A percentile compares a stretch with the other conserved stretches of the same genome.
These are phyloP conservation scores for Cyrtonyx montezumae DNA, from an alignment of 2,113 vertebrate species.

Conservation along the genomic window DNA sequence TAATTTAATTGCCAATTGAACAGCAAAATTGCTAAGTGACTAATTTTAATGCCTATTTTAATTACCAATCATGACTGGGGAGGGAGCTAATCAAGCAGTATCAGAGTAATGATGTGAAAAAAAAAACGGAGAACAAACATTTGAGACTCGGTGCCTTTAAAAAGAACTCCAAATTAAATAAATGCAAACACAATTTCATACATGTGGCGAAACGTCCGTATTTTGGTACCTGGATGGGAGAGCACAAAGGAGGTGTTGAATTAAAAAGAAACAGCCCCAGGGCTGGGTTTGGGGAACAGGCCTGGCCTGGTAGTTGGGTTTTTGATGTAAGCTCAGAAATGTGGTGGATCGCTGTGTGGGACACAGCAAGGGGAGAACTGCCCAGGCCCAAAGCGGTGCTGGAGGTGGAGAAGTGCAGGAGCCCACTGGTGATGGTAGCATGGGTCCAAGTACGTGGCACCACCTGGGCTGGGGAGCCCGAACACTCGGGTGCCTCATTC, in stretches of 20 bases:
- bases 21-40: slow-evolving; percentile 95
- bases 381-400: not conserved
- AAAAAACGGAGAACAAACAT: slow-evolving; percentile 82
- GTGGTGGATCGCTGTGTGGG: too few species aligned
- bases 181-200: slow-evolving; percentile 79
- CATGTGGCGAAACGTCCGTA: slow-evolving; percentile 53
- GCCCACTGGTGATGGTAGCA: not conserved
- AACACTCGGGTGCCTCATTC: not conserved
- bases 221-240: slow-evolving; percentile 40
- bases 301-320: too few species aligned
- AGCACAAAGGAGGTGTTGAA: not conserved
- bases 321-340: too few species aligned
- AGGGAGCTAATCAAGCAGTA: slow-evolving; percentile 91
- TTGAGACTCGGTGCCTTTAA: slow-evolving; percentile 73
- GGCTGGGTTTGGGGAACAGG: too few species aligned
- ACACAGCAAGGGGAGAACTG: too few species aligned
- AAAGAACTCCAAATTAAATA: slow-evolving; percentile 79
- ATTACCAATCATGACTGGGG: slow-evolving; percentile 94
- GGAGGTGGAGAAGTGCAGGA: not conserved
- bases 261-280: not conserved
- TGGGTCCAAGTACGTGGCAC: not conserved
- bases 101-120: slow-evolving; percentile 86
- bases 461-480: not conserved
- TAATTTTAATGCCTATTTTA: slow-evolving; percentile 98
- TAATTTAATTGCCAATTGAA: slow-evolving; percentile 98